These are phyloP conservation scores for Xenentodon cancila DNA, from an alignment of 2,797 vertebrate genomes.

Conservation along the genomic window DNA sequence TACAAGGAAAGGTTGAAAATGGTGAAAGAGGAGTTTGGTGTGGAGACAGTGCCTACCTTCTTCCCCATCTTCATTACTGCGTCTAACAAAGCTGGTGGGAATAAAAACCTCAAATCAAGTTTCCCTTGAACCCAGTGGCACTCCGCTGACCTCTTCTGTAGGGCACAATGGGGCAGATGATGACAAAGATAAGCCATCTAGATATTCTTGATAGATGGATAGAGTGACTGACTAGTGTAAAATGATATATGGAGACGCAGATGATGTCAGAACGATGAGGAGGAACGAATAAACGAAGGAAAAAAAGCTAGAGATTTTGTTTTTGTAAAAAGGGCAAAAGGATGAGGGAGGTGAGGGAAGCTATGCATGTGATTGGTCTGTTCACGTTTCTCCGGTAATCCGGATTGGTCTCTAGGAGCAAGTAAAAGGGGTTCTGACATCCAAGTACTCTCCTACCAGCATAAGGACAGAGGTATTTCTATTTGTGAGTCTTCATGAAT, in stretches of 20 bases:
- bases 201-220: conserved; percentile 38
- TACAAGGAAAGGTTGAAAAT: conserved; percentile 15
- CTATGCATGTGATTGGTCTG: conserved; percentile 54
- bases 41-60: not conserved
- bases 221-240: conserved; percentile 56
- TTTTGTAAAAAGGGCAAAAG: not conserved
- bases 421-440: conserved; percentile 45
- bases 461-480: conserved; percentile 51
- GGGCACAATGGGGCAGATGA: conserved; percentile 28
- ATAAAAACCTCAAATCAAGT: conserved; percentile 49
- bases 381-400: conserved; percentile 24
- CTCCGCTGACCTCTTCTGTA: conserved; percentile 30
- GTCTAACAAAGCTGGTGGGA: conserved; percentile 52
- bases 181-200: conserved; percentile 43
- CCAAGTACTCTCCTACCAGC: conserved; percentile 49
- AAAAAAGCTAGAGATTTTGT: not conserved
- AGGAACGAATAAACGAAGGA: conserved; percentile 13
- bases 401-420: conserved; percentile 50
- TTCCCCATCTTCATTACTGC: not conserved
- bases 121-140: conserved; percentile 34
- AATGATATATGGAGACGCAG: conserved; percentile 29
- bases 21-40: conserved; percentile 5
- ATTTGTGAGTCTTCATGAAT: conserved; percentile 50
- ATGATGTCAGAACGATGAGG: conserved; percentile 47
- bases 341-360: conserved; percentile 11